Conservation (phyloP, 2,888 invertebrate genomes). For the Diplazon laetatorius region DNA sequence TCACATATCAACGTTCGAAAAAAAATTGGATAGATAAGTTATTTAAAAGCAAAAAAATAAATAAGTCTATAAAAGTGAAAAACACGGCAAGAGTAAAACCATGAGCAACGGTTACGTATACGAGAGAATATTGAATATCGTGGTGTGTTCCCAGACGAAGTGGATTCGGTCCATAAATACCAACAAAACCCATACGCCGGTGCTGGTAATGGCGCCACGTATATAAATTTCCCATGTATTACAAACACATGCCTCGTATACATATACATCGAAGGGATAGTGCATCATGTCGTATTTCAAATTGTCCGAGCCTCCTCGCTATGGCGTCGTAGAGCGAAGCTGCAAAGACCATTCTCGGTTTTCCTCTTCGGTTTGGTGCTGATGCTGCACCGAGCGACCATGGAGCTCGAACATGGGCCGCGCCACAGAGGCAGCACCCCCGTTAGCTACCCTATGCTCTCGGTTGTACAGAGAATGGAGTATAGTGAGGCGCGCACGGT, state of each 20-base stretch:
- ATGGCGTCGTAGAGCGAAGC: conserved; percentile 20
- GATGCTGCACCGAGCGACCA: conserved; percentile 7
- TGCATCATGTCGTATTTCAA: conserved; percentile 51
- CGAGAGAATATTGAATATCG: conserved; percentile 58
- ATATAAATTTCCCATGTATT: conserved; percentile 44
- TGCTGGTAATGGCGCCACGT: neutral
- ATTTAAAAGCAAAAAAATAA: neutral
- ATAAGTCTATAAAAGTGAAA: neutral
- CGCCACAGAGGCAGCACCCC: neutral
- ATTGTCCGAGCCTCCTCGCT: conserved; percentile 36
- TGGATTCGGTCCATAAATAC: conserved; percentile 39
- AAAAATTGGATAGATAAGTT: neutral
- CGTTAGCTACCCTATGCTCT: conserved; percentile 22
- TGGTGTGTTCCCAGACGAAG: conserved; percentile 34
- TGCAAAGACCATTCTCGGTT: conserved; percentile 56
- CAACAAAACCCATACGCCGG: neutral
- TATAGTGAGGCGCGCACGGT: conserved; percentile 1
- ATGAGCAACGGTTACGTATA: neutral
- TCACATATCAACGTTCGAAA: neutral
- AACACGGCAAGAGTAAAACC: neutral
- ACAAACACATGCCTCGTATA: neutral
- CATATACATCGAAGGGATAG: conserved; percentile 26
- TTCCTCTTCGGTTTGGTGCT: conserved; percentile 48
- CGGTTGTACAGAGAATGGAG: conserved; percentile 8
- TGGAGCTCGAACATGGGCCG: conserved; percentile 6